Evolutionary conservation across 2,888 invertebrate species (phyloP), one percentile per base, ranked within the genome.

Genomic region (Mythimna albipuncta): DNA sequence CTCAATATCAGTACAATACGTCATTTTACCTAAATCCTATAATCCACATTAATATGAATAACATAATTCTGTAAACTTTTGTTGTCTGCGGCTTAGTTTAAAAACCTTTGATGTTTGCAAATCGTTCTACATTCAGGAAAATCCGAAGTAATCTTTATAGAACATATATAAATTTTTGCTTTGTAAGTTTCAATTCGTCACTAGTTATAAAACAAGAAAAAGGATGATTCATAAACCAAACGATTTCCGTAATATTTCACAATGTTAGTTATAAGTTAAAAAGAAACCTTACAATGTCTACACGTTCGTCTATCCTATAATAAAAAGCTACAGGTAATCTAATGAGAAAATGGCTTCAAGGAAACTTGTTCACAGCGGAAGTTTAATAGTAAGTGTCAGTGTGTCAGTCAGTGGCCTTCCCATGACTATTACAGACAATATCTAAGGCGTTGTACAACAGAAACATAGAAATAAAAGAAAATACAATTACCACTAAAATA

Each of bases 61-160:
- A 69, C 61, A 72, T 72, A 78, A 76, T 64, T 69, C 55, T 71
- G 16, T 72, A 79, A 82, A 65, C 70, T 70, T 69, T 77, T 85
- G 73, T 81, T 76, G 71, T 74, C 67, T 72, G 72, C 84, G 85
- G 85, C 55, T 19, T 72, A 13, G 38, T 21, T 38, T 58, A 55
- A 59, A 59, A 66, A 19, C 35, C 26, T 77, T 81, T 81, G 68
- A 82, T 57, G 50, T 74, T 66, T 57, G 55, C 16, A 66, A 79
- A 69, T 69, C 55, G 55, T 55, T 50, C 50, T 32, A 26, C 52
- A 72, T 79, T 41, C 26, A 55, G 58, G 38, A 68, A 66, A 64
- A 64, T 58, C 64, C 16, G 16, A 6, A 5, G 2, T 69, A 44
- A 77, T 80, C 61, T 64, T 57, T 72, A 62, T 52, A 11, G 35